Evolutionary conservation across 2,888 invertebrate genomes (phyloP).

Genomic region (Campoletis raptor): DNA sequence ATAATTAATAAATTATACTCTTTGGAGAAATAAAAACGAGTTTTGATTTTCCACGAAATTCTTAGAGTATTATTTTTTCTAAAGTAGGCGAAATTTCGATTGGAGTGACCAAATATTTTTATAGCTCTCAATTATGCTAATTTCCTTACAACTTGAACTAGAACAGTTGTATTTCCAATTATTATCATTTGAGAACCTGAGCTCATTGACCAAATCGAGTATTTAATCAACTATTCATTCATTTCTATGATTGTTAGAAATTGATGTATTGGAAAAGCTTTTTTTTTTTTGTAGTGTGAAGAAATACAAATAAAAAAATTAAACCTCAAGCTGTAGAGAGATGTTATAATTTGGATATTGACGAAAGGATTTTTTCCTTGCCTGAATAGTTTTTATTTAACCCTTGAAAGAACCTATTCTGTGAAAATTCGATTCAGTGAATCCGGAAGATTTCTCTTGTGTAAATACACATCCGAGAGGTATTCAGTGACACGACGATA

Average conservation of each 20-base stretch:
- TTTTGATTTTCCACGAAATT: too few species aligned
- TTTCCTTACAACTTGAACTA: neutral
- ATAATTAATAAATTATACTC: too few species aligned
- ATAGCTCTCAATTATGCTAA: neutral
- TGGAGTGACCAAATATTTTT: too few species aligned
- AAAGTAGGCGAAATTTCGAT: too few species aligned
- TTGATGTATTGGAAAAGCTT: neutral
- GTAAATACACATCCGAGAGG: conserved; percentile 39
- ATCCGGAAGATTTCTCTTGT: conserved; percentile 10
- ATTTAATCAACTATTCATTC: neutral
- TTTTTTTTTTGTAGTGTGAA: neutral
- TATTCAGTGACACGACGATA: conserved; percentile 32
- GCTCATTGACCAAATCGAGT: neutral
- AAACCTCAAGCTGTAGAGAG: neutral
- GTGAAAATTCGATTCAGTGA: conserved; percentile 22
- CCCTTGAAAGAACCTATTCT: conserved; percentile 1
- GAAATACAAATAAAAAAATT: neutral
- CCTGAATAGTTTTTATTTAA: neutral
- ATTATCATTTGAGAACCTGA: neutral
- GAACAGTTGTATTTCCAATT: neutral
- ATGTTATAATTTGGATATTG: neutral
- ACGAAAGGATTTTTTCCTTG: neutral
- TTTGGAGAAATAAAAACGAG: too few species aligned
- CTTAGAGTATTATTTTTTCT: too few species aligned
- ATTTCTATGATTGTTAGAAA: neutral